Evolutionary conservation across 1,140 invertebrate species (phyloP).

Genomic region (Cydia pomonella): DNA sequence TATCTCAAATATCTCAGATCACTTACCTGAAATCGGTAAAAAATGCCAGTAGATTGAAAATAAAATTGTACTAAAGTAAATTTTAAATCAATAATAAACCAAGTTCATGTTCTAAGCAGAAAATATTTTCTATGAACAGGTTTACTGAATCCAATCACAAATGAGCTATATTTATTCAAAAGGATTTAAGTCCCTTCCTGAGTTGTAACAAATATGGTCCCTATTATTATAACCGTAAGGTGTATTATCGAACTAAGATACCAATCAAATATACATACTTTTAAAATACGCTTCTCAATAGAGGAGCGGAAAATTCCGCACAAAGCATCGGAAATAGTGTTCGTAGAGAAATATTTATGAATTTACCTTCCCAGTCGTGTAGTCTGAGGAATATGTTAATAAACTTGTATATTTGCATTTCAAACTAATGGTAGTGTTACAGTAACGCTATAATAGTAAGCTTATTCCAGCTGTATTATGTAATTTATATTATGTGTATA

Average conservation of each 20-base stretch:
- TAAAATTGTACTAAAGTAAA: too few relatives aligned
- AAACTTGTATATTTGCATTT: not conserved
- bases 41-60: too few relatives aligned
- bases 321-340: constrained; percentile 21
- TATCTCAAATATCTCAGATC: too few relatives aligned
- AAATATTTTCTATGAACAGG: not conserved
- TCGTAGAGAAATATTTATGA: constrained; percentile 2
- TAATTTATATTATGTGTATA: too few relatives aligned
- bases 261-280: not conserved
- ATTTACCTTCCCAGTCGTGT: not conserved
- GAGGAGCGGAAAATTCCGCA: not conserved
- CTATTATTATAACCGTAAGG: not conserved
- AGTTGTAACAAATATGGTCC: not conserved
- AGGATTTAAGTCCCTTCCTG: not conserved
- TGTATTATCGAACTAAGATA: not conserved
- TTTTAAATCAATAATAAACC: too few relatives aligned
- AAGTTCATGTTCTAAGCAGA: too few relatives aligned
- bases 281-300: not conserved
- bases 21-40: too few relatives aligned
- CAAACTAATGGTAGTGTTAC: not conserved
- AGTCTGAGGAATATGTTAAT: not conserved
- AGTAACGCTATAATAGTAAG: not conserved
- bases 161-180: too few relatives aligned
- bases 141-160: constrained; percentile 4
- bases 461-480: too few relatives aligned